Evolutionary conservation across 2,113 vertebrate species (phyloP).

Genomic region (Epinephelus lanceolatus): DNA sequence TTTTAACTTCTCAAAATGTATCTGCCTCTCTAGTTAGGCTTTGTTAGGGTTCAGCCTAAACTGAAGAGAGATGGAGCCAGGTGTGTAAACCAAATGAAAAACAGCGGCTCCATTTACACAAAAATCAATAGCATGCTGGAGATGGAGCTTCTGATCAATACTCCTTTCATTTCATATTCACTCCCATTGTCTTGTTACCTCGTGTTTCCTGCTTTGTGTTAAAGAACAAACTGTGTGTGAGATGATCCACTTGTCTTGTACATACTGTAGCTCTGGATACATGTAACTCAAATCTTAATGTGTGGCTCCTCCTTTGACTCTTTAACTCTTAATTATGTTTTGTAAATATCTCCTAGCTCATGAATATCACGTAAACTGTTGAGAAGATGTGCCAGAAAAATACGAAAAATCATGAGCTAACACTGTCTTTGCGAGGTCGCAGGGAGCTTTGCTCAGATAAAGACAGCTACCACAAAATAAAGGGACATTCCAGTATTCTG

Average conservation of each 20-base stretch:
- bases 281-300: neutral
- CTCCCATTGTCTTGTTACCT: slow-evolving; percentile 1
- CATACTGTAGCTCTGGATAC: neutral
- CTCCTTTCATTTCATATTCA: slow-evolving; percentile 42
- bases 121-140: slow-evolving; percentile 56
- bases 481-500: neutral
- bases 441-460: neutral
- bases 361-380: neutral
- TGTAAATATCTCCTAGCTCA: neutral
- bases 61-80: slow-evolving; percentile 20
- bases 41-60: neutral
- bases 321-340: neutral
- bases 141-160: slow-evolving; percentile 54
- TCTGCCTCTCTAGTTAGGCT: too few relatives aligned
- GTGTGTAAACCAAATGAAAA: slow-evolving; percentile 37
- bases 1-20: too few relatives aligned
- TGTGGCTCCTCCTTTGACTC: neutral
- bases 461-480: neutral
- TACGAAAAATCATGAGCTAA: neutral
- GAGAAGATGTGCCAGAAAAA: neutral
- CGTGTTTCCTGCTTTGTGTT: slow-evolving; percentile 13
- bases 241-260: neutral
- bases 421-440: neutral
- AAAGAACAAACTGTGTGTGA: neutral
- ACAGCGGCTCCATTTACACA: slow-evolving; percentile 37